Base-by-base conservation (phyloP, 2,797 vertebrate genomes). In the Lutra lutra region DNA sequence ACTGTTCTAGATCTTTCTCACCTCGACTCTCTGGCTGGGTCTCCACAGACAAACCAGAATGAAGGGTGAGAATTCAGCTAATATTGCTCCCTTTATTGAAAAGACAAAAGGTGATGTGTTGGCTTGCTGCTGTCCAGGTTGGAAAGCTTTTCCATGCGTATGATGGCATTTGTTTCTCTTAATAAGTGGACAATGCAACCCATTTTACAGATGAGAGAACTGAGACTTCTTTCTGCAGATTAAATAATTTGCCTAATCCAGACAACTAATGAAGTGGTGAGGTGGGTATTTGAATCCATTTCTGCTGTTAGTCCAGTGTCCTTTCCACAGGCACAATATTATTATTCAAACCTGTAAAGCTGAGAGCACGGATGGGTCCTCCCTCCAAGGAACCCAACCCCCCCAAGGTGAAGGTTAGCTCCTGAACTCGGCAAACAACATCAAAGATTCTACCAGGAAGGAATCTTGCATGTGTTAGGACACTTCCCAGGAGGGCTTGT, bases 371-470 rank as follows among this genome's bases (percentile, higher is more conserved):
- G 48, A 27, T 38, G 54, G 84, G 9, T 1, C 25, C 2, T 32
- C 40, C 29, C 4, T 43, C 72, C 27, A 48, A n/a, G 84, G 15
- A 87, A 20, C 62, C 82, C 25, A 23, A 89, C 64, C 48, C 68
- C 90, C 51, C 80, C 58, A 62, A 68, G 35, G 32, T 88, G 78
- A 94, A 92, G 62, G 43, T 85, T 29, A 82, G 64, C 90, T 78
- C n/a, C 75, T 87, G 77, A 84, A 70, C 78, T 62, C 25, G 12
- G 38, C n/a, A 85, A 70, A 68, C n/a, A 86, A 58, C 20, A 40
- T 27, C 25, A 78, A 85, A 21, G 75, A 51, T 56, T 64, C 40
- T 88, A 14, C 56, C 0, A 1, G 40, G 54, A 64, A 62, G 60
- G 86, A 91, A 60, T 51, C 43, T 56, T 60, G 27, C 7, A 5